Percentiles rank a stretch among this genome's conserved stretches.
Evolutionary conservation across 37 sponge, comb jelly and placozoan genomes (phyloP).

Genomic region (Haliclona indistincta): DNA sequence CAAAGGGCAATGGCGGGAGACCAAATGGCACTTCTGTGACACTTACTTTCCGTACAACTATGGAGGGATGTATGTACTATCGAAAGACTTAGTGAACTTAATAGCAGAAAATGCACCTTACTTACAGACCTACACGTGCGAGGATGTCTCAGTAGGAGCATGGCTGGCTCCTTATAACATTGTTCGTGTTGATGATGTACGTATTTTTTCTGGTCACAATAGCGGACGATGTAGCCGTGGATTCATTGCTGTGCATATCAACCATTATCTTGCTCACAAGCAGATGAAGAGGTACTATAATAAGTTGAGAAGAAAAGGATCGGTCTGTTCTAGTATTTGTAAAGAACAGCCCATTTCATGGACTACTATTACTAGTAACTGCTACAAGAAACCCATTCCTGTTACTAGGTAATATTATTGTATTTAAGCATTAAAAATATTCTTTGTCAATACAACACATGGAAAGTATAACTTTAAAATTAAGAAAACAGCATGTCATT

Average conservation of each 20-base stretch:
- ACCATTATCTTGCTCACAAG: neutral
- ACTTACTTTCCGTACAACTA: constrained; percentile 44
- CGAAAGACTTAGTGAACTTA: constrained; percentile 28
- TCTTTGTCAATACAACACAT: too few relatives aligned
- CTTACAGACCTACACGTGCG: constrained; percentile 33
- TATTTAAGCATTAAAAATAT: too few relatives aligned
- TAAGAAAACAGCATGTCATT: too few relatives aligned
- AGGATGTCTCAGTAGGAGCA: constrained; percentile 64
- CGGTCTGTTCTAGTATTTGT: neutral
- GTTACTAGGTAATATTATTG: too few relatives aligned
- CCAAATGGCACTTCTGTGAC: constrained; percentile 46
- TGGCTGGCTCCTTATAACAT: constrained; percentile 66
- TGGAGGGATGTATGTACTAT: constrained; percentile 62
- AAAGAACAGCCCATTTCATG: too few relatives aligned
- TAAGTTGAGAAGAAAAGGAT: constrained; percentile 4
- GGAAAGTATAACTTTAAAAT: too few relatives aligned
- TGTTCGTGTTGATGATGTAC: constrained; percentile 13
- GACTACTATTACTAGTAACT: too few relatives aligned
- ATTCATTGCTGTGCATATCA: constrained; percentile 3
- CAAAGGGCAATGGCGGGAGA: constrained; percentile 37
- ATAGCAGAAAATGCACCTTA: constrained; percentile 17
- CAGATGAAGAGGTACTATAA: neutral
- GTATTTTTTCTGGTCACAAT: constrained; percentile 11
- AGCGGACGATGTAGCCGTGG: constrained; percentile 3
- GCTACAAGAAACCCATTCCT: too few relatives aligned